Evolutionary conservation across 2,888 invertebrate species (phyloP), one percentile per base, ranked within the genome.

Genomic region (Xestia ashworthii): DNA sequence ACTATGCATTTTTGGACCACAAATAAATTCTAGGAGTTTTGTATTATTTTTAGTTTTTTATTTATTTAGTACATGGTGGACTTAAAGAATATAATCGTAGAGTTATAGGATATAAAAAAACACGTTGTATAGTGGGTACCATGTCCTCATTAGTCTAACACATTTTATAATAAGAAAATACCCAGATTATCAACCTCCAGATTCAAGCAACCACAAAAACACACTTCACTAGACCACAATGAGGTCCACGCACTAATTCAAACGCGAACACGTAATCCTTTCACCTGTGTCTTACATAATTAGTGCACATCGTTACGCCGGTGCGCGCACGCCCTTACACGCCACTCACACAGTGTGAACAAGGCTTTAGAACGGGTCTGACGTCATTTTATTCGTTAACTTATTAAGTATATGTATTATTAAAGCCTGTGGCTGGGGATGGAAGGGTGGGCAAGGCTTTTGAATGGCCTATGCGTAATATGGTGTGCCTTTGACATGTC

Each of bases 271-370:
- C 66, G 65, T 71, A 66, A 74, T 69, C 73, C 77, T 82, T 74
- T 80, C 76, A 80, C 55, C 55, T 62, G 66, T 83, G 74, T 80
- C 81, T 78, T 72, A 71, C 83, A 86, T 86, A 89, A 88, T 89
- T 87, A 87, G 87, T 77, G 87, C 84, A 83, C 88, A 87, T 86
- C 87, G 78, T 89, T 89, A 89, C 82, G 76, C 48, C 67, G 38
- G 82, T 83, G 82, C 75, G 76, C 80, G 71, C 76, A 74, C 76
- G 44, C 84, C 81, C 72, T 79, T 81, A 71, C 76, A 64, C 55
- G 66, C 73, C 78, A 70, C 78, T 79, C 69, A 64, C 69, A 64
- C 14, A 19, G 66, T 81, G 81, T 76, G 83, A 67, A 80, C 81
- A 58, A 60, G 78, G 74, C 86, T 76, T 81, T 82, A 82, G 71